Percentiles rank a stretch among this genome's conserved stretches.
Conservation (phyloP, 2,113 vertebrate genomes). For the Nicator chloris region DNA sequence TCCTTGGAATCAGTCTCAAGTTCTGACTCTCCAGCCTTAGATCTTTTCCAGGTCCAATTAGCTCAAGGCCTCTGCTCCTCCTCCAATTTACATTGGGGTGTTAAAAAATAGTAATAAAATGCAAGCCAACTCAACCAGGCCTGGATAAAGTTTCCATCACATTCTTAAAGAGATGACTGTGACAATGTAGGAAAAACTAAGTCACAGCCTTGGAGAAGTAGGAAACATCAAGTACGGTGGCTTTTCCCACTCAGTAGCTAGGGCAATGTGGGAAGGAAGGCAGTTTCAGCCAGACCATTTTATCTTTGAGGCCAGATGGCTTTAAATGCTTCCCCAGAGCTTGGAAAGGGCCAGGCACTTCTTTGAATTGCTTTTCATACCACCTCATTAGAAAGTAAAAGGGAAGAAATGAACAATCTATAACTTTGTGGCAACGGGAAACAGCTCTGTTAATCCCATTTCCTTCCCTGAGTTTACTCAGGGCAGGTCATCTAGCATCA, state of each 20-base stretch:
- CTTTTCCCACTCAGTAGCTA: background rate
- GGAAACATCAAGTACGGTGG: constrained; percentile 17
- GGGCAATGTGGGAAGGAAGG: constrained; percentile 33
- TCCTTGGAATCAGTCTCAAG: background rate
- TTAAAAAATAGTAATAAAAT: background rate
- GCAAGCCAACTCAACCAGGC: background rate
- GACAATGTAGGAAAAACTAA: background rate
- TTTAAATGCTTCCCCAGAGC: constrained; percentile 53
- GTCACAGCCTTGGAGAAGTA: background rate
- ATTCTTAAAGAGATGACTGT: background rate
- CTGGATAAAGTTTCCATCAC: background rate
- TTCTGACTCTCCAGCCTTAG: background rate
- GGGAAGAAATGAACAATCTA: constrained; percentile 32
- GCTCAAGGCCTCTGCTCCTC: background rate
- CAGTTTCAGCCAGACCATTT: background rate
- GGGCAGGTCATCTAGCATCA: background rate
- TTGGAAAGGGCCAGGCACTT: background rate
- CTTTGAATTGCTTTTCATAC: constrained; percentile 29
- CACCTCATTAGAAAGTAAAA: constrained; percentile 38
- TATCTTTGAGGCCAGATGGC: constrained; percentile 49
- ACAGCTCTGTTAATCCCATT: constrained; percentile 14
- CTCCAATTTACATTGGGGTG: background rate
- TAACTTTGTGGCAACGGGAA: background rate
- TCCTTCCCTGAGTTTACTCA: background rate
- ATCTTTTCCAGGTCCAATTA: background rate